Conservation (phyloP, 2,113 vertebrate species). For the Suricata suricatta region DNA sequence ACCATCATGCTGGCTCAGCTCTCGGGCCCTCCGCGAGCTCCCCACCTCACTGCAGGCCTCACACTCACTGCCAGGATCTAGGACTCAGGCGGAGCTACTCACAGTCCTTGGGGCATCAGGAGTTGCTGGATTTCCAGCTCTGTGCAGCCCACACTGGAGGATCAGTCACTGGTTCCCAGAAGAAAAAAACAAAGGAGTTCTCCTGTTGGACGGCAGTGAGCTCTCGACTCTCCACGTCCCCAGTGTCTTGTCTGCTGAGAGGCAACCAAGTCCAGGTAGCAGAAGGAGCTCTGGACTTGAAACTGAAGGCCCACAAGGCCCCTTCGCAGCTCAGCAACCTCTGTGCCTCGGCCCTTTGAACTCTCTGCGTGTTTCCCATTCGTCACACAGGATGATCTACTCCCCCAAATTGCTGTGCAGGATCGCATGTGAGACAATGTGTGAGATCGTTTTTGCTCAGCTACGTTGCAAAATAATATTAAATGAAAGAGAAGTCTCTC, state of each 20-base stretch:
- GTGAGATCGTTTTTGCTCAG: neutral
- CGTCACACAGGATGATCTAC: neutral
- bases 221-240: neutral
- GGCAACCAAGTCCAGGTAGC: neutral
- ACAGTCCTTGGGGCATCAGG: neutral
- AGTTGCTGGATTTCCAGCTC: neutral
- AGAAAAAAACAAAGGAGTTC: neutral
- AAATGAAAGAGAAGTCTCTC: neutral
- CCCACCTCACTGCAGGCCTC: neutral
- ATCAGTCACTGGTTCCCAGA: neutral
- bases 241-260: neutral
- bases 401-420: neutral
- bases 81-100: accelerated
- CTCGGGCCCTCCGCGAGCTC: neutral
- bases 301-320: neutral
- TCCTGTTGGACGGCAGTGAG: neutral
- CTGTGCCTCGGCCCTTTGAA: neutral
- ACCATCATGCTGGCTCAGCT: neutral
- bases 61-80: neutral
- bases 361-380: neutral
- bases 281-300: neutral
- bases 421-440: neutral
- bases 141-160: neutral
- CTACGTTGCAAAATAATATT: neutral
- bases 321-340: neutral